Evolutionary conservation across 2,888 invertebrate genomes (phyloP).

Genomic region (Dilophus febrilis): DNA sequence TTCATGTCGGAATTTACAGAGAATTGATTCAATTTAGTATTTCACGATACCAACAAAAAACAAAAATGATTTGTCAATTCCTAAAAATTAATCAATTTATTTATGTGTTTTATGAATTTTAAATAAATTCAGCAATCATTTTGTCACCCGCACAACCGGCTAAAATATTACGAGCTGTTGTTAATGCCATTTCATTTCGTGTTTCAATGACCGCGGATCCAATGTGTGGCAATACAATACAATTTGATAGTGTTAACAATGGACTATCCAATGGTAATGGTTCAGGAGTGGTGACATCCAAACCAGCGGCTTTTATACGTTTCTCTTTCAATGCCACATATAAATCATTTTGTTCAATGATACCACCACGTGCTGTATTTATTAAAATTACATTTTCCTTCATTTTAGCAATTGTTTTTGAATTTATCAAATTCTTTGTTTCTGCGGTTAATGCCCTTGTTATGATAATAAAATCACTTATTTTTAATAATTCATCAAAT

Average conservation of each 20-base stretch:
- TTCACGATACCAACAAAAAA: too few species aligned
- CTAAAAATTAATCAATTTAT: too few species aligned
- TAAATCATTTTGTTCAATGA: slow-evolving; percentile 65
- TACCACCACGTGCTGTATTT: slow-evolving; percentile 71
- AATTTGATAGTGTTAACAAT: slow-evolving; percentile 59
- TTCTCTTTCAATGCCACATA: slow-evolving; percentile 52
- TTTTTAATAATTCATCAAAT: slow-evolving; percentile 50
- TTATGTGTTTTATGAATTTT: too few species aligned
- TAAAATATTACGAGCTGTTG: slow-evolving; percentile 71
- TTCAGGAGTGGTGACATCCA: slow-evolving; percentile 85
- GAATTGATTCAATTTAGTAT: too few species aligned
- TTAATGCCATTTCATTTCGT: slow-evolving; percentile 62
- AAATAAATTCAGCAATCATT: slow-evolving; percentile 57
- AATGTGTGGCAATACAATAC: slow-evolving; percentile 71
- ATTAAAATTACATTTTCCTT: slow-evolving; percentile 70
- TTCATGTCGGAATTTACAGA: too few species aligned
- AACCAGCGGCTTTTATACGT: slow-evolving; percentile 64
- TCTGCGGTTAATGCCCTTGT: slow-evolving; percentile 62
- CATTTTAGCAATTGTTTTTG: slow-evolving; percentile 68
- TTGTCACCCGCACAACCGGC: slow-evolving; percentile 48
- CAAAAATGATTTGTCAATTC: too few species aligned
- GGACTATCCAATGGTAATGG: slow-evolving; percentile 67
- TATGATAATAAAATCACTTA: slow-evolving; percentile 77
- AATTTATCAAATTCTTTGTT: slow-evolving; percentile 65
- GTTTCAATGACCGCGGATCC: slow-evolving; percentile 78